Base-by-base conservation (phyloP, 2,113 vertebrate species). In the Entelurus aequoreus region DNA sequence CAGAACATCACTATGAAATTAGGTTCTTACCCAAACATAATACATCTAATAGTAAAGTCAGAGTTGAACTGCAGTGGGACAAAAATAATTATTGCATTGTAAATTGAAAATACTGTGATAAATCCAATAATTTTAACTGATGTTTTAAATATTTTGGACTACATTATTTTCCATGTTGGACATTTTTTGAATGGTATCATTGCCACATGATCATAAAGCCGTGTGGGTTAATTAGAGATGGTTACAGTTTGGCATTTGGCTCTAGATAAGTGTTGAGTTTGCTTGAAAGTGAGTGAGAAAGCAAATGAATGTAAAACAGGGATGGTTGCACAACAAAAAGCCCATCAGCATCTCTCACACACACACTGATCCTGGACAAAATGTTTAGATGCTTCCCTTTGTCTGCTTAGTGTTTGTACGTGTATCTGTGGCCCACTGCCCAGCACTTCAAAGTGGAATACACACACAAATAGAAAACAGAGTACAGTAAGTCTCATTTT, bases 371-470 rank as follows among this genome's bases (percentile, higher is more conserved):
- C 40, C 46, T 64, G 38, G 44, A 57, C 71, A 73, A 16, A 65
- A 54, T 67, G 62, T 69, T 66, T 65, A 58, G 60, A 75, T 59
- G 47, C 55, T 54, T 50, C 75, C 67, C 77, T 65, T 80, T 76
- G 71, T 77, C 54, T 54, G 54, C 58, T 37, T 52, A 51, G 54
- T 65, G 74, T 38, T 68, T 72, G 69, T 52, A 70, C 81, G 76
- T 74, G 69, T 74, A 61, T 68, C 66, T 57, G 53, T 83, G 79
- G 79, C 71, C 53, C 50, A 15, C 61, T 75, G 79, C 81, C 81
- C 79, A 69, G 75, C 53, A 49, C 72, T 79, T 61, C 46, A 66
- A 75, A 68, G 54, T 62, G 69, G 63, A 68, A 67, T 62, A 54
- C 56, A 55, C 65, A n/a, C 54, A 57, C 11, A 51, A 15, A 47